Evolutionary conservation across 2,888 invertebrate species (phyloP), one percentile per base, ranked within the genome.

Genomic region (Nineta flava): DNA sequence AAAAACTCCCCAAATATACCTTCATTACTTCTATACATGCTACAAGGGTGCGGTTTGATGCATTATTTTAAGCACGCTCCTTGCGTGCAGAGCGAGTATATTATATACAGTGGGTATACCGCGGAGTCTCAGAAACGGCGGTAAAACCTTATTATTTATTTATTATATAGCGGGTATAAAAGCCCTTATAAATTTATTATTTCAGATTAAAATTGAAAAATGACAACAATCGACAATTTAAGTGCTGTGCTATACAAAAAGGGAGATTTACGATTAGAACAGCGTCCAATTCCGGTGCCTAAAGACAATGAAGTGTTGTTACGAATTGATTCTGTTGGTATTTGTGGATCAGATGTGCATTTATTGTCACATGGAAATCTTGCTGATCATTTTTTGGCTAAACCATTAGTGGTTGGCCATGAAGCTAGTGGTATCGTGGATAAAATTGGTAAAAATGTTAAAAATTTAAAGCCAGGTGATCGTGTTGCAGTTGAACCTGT

Each of bases 261-360:
- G 12, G 15, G 7, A n/a, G 38, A 38, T 15, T 5, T 38, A 9
- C 38, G 38, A 9, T 44, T 21, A n/a, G 87, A 88, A 69, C 83
- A 90, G 72, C 77, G 82, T 17, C 81, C 85, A 1, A 77, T 91
- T 56, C 88, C 88, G 35, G 77, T 80, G 65, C 87, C 88, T 47
- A 72, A 72, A 17, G 81, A 82, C 31, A 74, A 83, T 68, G 44
- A 94, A 75, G 92, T 88, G 0, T 77, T 92, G 4, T 65, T 95
- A 15, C 77, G 79, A 56, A 93, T 95, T 86, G 84, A 83, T 62
- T 82, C 83, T 55, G 92, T 96, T 44, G 96, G 96, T 13, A 96
- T 97, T 60, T 97, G 96, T 65, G 96, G 96, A 1, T 87, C 87
- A 0, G 96, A 97, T 67, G 90, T 97, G 5, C 94, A 94, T 67